phyloP scores from a whole-genome alignment of 2,113 vertebrate genomes.

The Polyodon spathula region DNA sequence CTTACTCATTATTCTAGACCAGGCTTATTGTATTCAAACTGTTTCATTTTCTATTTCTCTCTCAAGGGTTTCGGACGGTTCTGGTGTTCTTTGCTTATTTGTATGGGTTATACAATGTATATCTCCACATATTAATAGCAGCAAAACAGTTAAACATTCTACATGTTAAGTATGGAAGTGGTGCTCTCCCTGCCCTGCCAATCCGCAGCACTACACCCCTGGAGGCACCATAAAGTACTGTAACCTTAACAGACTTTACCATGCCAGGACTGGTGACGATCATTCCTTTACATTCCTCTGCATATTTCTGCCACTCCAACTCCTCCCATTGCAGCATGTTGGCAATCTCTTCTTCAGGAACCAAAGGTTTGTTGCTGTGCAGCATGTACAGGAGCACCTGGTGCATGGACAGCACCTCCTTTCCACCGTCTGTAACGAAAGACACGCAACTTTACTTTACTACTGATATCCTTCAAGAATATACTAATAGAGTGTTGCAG shows the following conservation, averaged over 20 bases:
- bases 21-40: no score
- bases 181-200: no score
- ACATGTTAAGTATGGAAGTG: no score
- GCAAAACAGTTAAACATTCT: no score
- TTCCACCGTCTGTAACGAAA: conserved; percentile 74
- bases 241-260: conserved; percentile 51
- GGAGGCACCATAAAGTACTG: background rate
- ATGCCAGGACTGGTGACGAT: conserved; percentile 94
- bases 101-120: no score
- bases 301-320: conserved; percentile 95
- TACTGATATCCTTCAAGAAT: conserved; percentile 7
- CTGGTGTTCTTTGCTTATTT: no score
- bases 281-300: conserved; percentile 98
- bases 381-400: conserved; percentile 91
- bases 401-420: conserved; percentile 97
- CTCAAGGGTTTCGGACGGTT: no score
- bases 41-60: no score
- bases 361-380: conserved; percentile 80
- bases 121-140: no score
- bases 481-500: background rate
- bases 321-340: conserved; percentile 98
- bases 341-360: conserved; percentile 91
- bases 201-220: no score
- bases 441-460: background rate
- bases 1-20: no score